A percentile compares a stretch with the other conserved stretches of the same genome.
phyloP scores from a whole-genome alignment of 2,797 vertebrate species.

The Gymnothorax reevesii region DNA sequence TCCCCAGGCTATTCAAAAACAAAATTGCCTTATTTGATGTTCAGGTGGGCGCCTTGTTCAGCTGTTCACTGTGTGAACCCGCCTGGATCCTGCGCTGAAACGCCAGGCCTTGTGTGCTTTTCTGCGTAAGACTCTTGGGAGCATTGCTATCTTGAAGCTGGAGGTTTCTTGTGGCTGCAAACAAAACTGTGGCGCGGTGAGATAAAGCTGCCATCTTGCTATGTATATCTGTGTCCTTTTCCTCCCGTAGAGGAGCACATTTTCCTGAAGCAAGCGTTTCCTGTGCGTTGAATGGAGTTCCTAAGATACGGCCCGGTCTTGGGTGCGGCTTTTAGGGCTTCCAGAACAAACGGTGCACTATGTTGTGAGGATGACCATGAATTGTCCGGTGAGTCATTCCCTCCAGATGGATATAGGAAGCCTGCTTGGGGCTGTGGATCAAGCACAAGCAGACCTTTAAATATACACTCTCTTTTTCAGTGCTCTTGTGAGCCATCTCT shows the following conservation, averaged over 20 bases:
- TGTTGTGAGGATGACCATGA: constrained; percentile 8
- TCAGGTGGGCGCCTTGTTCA: background rate
- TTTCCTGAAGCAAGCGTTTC: background rate
- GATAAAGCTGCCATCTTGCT: background rate
- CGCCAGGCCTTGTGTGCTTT: background rate
- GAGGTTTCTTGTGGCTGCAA: background rate
- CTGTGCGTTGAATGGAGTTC: background rate
- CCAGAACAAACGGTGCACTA: background rate
- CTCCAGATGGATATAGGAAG: background rate
- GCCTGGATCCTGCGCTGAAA: constrained; percentile 5
- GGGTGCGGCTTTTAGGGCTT: background rate
- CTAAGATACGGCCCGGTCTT: background rate
- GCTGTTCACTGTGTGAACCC: constrained; percentile 5
- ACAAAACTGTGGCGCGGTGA: background rate
- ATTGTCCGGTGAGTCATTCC: constrained; percentile 4
- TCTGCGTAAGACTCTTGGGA: background rate
- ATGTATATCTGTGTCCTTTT: constrained; percentile 9
- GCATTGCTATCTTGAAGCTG: background rate
- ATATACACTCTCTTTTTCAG: background rate
- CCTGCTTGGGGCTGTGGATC: background rate
- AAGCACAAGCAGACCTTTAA: background rate
- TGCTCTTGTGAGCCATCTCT: background rate
- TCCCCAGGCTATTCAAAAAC: background rate
- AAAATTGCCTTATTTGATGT: background rate
- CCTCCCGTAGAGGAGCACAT: background rate